Evolutionary conservation across 2,113 vertebrate species (phyloP).

Genomic region (Cyanistes caeruleus): DNA sequence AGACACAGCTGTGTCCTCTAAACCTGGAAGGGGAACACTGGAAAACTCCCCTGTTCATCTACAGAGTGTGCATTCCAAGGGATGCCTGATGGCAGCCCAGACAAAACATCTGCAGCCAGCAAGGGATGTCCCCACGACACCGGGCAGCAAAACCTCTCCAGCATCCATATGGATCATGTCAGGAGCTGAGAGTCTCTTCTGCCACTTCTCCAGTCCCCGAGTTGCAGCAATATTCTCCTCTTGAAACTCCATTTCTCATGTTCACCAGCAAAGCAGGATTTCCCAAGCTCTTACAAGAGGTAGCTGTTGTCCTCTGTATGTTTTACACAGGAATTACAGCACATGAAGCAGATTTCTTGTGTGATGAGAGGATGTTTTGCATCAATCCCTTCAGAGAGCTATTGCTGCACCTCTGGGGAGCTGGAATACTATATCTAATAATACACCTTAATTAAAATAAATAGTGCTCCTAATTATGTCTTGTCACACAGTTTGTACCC

Average conservation of each 20-base stretch:
- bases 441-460: conserved; percentile 52
- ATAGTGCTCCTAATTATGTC: neutral
- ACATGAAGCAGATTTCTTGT: neutral
- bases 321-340: neutral
- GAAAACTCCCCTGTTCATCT: neutral
- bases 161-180: neutral
- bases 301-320: rapidly evolving
- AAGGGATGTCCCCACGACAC: rapidly evolving
- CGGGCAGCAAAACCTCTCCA: neutral
- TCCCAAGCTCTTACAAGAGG: neutral
- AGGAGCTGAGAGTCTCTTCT: neutral
- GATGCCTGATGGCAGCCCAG: neutral
- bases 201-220: neutral
- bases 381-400: neutral
- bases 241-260: neutral
- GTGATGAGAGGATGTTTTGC: neutral
- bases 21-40: neutral
- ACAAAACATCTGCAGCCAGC: neutral
- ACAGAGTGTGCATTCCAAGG: neutral
- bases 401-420: neutral
- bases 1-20: rapidly evolving
- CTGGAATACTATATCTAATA: neutral
- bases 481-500: neutral
- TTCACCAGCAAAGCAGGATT: neutral
- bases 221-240: neutral